Conservation (phyloP, 2,113 vertebrate genomes). For the Semicossyphus pulcher region DNA sequence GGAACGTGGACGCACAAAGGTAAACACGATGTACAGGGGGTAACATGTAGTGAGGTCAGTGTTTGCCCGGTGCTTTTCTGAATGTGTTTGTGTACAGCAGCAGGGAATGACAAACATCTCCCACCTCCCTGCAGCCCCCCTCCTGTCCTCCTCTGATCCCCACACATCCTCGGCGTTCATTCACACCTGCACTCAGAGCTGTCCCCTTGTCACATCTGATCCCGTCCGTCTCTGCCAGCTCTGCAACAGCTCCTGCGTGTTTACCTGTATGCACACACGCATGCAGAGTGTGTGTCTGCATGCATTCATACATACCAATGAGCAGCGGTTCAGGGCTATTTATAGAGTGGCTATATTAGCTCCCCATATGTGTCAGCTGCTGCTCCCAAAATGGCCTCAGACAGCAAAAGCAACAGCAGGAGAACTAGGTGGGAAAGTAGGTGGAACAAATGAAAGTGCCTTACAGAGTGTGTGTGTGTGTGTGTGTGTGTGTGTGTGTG, state of each 20-base stretch:
- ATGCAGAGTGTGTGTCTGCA: conserved; percentile 1
- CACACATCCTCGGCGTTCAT: background rate
- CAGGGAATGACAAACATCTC: no score
- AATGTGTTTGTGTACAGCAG: no score
- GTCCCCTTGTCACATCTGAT: background rate
- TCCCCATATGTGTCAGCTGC: conserved; percentile 69
- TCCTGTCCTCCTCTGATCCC: background rate
- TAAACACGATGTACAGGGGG: background rate
- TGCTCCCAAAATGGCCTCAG: conserved; percentile 72
- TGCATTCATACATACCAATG: conserved; percentile 50
- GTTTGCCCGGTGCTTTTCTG: background rate
- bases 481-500: conserved; percentile 15
- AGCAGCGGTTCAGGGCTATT: conserved; percentile 66
- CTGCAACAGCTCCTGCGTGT: background rate
- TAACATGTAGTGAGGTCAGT: no score
- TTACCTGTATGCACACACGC: background rate
- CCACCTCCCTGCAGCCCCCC: background rate
- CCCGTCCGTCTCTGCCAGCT: background rate
- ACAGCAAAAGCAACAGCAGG: conserved; percentile 20
- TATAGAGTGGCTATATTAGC: conserved; percentile 71
- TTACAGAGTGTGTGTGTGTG: background rate
- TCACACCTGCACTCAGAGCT: conserved; percentile 26
- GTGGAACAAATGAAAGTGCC: conserved; percentile 25
- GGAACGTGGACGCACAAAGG: background rate
- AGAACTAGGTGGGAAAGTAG: conserved; percentile 35